Conservation (phyloP, 1,140 invertebrate genomes). For the Aphelinus certus region DNA sequence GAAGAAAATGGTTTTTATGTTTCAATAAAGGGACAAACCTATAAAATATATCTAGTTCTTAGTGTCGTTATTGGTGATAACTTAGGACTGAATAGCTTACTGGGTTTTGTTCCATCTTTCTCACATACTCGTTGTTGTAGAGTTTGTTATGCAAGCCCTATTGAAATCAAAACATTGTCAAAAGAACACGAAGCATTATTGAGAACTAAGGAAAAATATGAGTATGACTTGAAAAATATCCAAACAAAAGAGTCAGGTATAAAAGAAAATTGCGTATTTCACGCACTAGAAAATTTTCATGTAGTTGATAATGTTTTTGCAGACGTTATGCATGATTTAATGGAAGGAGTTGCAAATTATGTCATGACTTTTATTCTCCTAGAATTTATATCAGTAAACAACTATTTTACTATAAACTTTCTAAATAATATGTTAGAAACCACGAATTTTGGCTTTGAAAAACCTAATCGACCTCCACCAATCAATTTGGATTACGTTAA, state of each 20-base stretch:
- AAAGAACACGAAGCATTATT: conserved; percentile 14
- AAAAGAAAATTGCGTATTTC: conserved; percentile 26
- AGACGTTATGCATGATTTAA: conserved; percentile 36
- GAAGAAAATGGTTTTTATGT: conserved; percentile 34
- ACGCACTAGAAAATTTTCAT: conserved; percentile 29
- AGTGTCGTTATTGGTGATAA: conserved; percentile 36
- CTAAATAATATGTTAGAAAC: conserved; percentile 18
- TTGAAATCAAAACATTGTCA: conserved; percentile 11
- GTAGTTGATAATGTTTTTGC: conserved; percentile 24
- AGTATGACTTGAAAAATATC: conserved; percentile 18
- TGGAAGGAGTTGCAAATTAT: conserved; percentile 28
- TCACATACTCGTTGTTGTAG: conserved; percentile 33
- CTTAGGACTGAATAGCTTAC: conserved; percentile 34
- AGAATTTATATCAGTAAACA: not conserved
- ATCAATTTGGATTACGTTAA: conserved; percentile 27
- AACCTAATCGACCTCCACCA: not conserved
- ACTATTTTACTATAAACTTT: conserved; percentile 4
- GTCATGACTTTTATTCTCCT: conserved; percentile 7
- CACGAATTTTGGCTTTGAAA: conserved; percentile 20
- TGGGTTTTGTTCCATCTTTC: conserved; percentile 36
- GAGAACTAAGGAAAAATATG: conserved; percentile 11
- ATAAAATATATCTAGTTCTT: conserved; percentile 35
- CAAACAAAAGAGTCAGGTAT: conserved; percentile 22
- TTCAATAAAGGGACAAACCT: not conserved
- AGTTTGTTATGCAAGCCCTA: conserved; percentile 27